phyloP scores from a whole-genome alignment of 30 jellyfish, hydroid and myxozoan genomes.

The Cassiopea andromeda region DNA sequence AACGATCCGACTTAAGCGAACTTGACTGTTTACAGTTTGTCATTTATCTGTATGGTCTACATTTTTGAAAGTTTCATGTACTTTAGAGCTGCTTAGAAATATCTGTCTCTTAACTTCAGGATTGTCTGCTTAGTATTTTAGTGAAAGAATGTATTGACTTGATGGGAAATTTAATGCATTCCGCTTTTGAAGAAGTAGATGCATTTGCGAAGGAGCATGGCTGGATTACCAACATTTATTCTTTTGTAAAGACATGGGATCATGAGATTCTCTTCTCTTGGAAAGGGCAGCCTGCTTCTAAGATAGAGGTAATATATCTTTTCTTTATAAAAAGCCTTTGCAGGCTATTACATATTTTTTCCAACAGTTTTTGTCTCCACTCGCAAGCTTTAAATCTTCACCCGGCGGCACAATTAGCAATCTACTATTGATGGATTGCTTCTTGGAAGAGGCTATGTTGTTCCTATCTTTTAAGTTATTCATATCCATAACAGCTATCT shows the following conservation, averaged over 20 bases:
- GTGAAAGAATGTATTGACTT: constrained; percentile 33
- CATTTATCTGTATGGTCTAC: too few relatives aligned
- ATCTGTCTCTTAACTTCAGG: not conserved
- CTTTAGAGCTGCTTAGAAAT: not conserved
- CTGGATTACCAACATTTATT: constrained; percentile 56
- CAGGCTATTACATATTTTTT: too few relatives aligned
- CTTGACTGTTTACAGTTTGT: too few relatives aligned
- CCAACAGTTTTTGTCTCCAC: too few relatives aligned
- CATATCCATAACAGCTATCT: too few relatives aligned
- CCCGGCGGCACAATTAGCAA: too few relatives aligned
- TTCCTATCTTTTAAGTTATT: too few relatives aligned
- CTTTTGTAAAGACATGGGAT: constrained; percentile 66
- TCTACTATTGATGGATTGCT: too few relatives aligned
- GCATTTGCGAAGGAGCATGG: constrained; percentile 45
- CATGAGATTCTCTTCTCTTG: constrained; percentile 43
- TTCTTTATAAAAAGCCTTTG: too few relatives aligned
- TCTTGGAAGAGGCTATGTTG: too few relatives aligned
- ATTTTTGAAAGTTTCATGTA: not conserved
- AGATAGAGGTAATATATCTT: constrained; percentile 52
- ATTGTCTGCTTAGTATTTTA: not conserved
- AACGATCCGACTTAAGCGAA: too few relatives aligned
- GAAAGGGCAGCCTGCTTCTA: constrained; percentile 82
- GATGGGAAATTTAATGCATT: constrained; percentile 37
- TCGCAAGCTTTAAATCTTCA: too few relatives aligned
- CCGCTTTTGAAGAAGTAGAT: constrained; percentile 46